Base-by-base conservation (phyloP, 2,113 vertebrate genomes). In the Phoenicopterus ruber region DNA sequence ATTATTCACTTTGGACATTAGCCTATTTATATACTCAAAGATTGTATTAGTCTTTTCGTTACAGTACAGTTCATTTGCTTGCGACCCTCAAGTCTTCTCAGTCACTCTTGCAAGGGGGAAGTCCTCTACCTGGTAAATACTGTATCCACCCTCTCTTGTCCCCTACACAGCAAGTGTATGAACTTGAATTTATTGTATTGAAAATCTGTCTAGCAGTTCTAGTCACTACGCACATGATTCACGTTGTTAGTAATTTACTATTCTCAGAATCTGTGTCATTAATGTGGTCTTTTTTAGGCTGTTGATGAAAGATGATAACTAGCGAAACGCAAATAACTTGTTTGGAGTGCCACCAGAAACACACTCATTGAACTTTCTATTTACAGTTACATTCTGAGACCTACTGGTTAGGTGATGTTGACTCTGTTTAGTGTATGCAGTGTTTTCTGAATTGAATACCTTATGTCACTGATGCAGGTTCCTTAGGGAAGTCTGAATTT, bases 61-160 rank as follows among this genome's bases (percentile, higher is more conserved):
- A 49, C 10, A 36, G 28, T 46, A 22, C 57, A 55, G 38, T 49
- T 88, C 17, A 55, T 38, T 79, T 82, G 14, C 34, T 57, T 69
- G 40, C 4, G 2, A 61, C 31, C 10, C 29, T 78, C 21, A 65
- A 32, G 67, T 70, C 38, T 81, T 84, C 36, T 76, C 49, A 76
- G 61, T 47, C 25, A 3, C 32, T 77, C 29, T 73, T 0, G 0
- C 15, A n/a, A 58, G 59, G 29, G 16, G 24, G 10, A 26, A 32
- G 44, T 79, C 52, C 24, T 63, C 55, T 81, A 5, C 63, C 15
- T 58, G 32, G 18, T 84, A 50, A 89, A 82, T 59, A n/a, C 26
- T 46, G 9, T 59, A 19, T 42, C 31, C 8, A 17, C 15, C 21
- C 50, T 89, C 19, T 28, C 46, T 58, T 67, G 17, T 59, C 16